Percentiles rank a stretch among this genome's conserved stretches.
Evolutionary conservation across 2,888 invertebrate genomes (phyloP).

Genomic region (Polymixis flavicincta): DNA sequence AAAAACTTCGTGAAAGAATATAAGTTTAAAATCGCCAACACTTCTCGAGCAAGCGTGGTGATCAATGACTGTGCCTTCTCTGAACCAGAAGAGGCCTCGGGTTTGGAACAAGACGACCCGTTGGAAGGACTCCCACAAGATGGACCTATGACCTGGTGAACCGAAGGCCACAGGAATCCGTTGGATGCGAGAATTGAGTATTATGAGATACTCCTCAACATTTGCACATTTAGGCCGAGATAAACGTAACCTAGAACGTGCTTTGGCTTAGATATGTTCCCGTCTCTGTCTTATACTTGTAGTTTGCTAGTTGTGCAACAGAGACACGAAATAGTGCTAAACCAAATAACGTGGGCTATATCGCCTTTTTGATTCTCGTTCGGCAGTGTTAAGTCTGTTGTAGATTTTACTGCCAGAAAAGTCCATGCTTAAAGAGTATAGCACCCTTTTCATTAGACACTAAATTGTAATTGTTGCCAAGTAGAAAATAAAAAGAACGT

Average conservation of each 20-base stretch:
- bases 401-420: constrained; percentile 18
- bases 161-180: too few species aligned
- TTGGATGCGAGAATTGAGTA: too few species aligned
- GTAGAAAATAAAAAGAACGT: constrained; percentile 16
- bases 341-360: background rate
- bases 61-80: too few species aligned
- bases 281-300: background rate
- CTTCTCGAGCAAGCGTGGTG: too few species aligned
- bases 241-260: background rate
- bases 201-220: background rate
- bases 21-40: too few species aligned
- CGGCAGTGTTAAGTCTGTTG: background rate
- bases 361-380: background rate
- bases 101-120: too few species aligned
- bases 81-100: too few species aligned
- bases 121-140: too few species aligned
- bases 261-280: background rate
- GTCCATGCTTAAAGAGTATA: background rate
- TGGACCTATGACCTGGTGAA: too few species aligned
- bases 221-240: background rate
- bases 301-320: background rate
- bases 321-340: background rate
- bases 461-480: background rate
- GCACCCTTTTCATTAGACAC: background rate
- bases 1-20: too few species aligned